These are phyloP conservation scores for Eueides isabella DNA, from an alignment of 1,140 invertebrate genomes.

Conservation along the genomic window DNA sequence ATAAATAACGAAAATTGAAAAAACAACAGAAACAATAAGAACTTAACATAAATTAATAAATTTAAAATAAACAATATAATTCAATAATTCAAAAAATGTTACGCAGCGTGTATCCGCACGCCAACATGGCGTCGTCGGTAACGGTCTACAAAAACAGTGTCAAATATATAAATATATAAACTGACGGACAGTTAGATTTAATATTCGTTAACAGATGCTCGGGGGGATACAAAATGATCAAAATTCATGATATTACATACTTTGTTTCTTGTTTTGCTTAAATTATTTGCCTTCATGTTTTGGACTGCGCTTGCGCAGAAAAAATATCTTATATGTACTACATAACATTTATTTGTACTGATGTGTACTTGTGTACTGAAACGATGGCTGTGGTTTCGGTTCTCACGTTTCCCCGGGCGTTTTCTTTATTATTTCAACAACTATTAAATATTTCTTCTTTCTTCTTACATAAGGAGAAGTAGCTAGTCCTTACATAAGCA, in stretches of 20 bases:
- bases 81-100: background rate
- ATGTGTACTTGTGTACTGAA: no score
- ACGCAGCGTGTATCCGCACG: background rate
- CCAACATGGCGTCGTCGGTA: background rate
- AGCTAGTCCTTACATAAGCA: no score
- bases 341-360: no score
- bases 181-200: conserved; percentile 4
- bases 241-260: background rate
- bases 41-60: no score
- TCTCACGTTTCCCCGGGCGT: no score
- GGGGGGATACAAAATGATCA: background rate
- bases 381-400: no score
- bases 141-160: background rate
- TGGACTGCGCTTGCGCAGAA: background rate
- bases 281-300: background rate
- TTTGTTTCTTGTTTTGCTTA: background rate
- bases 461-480: no score
- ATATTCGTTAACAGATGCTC: conserved; percentile 5
- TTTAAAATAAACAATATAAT: background rate
- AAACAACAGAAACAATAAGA: no score
- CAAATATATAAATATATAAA: conserved; percentile 15
- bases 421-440: no score
- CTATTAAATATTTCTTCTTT: no score
- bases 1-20: no score
- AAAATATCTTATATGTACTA: background rate